phyloP scores from a whole-genome alignment of 1,140 invertebrate species.

The Euura lappo region DNA sequence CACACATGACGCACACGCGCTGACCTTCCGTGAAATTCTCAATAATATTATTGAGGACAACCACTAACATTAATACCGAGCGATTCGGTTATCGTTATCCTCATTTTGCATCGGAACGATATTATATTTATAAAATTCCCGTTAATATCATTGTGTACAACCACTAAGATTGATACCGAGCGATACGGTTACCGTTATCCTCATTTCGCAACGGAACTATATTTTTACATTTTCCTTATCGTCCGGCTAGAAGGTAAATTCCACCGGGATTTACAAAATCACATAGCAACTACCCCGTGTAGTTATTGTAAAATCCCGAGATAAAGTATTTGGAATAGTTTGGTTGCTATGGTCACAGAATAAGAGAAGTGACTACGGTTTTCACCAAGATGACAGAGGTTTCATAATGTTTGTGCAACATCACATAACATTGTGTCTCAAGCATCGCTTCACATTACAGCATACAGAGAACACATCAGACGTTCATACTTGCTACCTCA shows the following conservation, averaged over 20 bases:
- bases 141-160: no score
- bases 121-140: no score
- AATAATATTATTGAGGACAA: conserved; percentile 5
- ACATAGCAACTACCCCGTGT: background rate
- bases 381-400: background rate
- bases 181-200: no score
- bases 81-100: background rate
- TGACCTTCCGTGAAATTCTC: conserved; percentile 9
- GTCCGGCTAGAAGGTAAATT: background rate
- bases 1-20: conserved; percentile 6
- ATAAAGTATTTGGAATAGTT: background rate
- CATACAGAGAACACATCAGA: no score
- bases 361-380: background rate
- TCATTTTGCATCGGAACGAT: background rate
- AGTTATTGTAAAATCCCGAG: background rate
- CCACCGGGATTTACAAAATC: conserved; percentile 9
- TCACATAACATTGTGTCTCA: no score
- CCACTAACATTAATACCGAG: background rate
- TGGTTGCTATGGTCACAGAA: background rate
- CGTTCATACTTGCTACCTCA: no score
- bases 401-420: no score
- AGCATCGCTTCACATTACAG: no score
- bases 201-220: background rate
- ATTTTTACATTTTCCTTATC: conserved; percentile 9
- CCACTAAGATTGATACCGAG: no score